Conservation (phyloP, 1,140 invertebrate genomes). For the Sycophila sp. region DNA sequence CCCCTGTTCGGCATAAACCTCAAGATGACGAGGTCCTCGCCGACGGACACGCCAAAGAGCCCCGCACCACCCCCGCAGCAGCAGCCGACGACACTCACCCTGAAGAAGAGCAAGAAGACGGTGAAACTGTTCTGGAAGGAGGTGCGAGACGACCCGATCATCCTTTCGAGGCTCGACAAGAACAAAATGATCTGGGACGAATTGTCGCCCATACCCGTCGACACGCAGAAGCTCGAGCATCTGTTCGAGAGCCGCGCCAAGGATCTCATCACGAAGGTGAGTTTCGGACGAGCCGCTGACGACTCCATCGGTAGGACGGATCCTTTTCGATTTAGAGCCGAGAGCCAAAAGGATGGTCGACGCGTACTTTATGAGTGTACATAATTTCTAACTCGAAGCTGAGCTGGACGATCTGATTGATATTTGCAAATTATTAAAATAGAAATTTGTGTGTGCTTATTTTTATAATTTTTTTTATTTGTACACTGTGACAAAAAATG, state of each 20-base stretch:
- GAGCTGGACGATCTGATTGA: no score
- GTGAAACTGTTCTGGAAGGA: constrained; percentile 99
- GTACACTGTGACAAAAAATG: not conserved
- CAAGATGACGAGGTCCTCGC: constrained; percentile 48
- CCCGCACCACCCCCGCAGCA: constrained; percentile 41
- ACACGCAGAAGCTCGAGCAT: constrained; percentile 94
- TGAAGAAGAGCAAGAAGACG: constrained; percentile 96
- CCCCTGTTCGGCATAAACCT: constrained; percentile 61
- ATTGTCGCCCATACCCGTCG: constrained; percentile 82
- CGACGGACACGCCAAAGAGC: constrained; percentile 43
- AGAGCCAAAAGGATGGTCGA: no score
- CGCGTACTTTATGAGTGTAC: no score
- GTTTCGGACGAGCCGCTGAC: no score
- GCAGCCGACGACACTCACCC: constrained; percentile 53
- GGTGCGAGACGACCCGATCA: constrained; percentile 84
- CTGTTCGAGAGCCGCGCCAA: constrained; percentile 97
- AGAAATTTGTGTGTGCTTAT: no score
- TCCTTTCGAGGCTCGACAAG: constrained; percentile 72
- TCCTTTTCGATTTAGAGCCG: no score
- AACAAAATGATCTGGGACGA: constrained; percentile 95
- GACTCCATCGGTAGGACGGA: no score
- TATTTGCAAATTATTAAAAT: no score
- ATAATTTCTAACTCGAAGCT: constrained; percentile 1
- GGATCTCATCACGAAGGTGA: constrained; percentile 93
- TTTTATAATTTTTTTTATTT: no score